phyloP scores from a whole-genome alignment of 2,888 invertebrate genomes.

The Lasioglossum morio region DNA sequence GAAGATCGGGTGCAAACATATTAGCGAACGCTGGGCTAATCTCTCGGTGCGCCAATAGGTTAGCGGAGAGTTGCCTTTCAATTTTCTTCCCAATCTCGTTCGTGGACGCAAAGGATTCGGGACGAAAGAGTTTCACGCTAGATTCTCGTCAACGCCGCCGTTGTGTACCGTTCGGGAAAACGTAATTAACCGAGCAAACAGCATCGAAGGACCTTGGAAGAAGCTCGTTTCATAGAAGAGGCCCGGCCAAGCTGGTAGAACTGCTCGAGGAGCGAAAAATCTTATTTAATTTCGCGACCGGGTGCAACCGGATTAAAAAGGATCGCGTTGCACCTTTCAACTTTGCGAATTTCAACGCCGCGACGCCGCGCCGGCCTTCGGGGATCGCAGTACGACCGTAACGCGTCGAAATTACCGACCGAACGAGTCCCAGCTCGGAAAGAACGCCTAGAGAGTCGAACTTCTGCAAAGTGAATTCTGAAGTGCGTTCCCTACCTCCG shows the following conservation, averaged over 20 bases:
- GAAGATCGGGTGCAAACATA: slow-evolving; percentile 4
- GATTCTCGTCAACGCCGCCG: not conserved
- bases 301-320: not conserved
- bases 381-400: not conserved
- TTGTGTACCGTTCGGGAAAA: not conserved
- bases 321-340: not conserved
- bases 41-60: not conserved
- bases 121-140: no score
- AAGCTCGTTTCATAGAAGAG: not conserved
- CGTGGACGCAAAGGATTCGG: not conserved
- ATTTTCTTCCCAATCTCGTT: not conserved
- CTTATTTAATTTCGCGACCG: slow-evolving; percentile 3
- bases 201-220: not conserved
- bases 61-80: not conserved
- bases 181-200: slow-evolving; percentile 14
- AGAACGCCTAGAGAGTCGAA: not conserved
- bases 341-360: not conserved
- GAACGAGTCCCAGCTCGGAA: not conserved
- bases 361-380: not conserved
- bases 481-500: not conserved
- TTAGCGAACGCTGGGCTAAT: not conserved
- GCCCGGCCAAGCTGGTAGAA: not conserved
- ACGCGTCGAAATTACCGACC: not conserved
- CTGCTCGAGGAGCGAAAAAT: not conserved
- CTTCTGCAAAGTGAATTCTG: not conserved